phyloP scores from a whole-genome alignment of 2,888 invertebrate genomes.

The Phortica magna region DNA sequence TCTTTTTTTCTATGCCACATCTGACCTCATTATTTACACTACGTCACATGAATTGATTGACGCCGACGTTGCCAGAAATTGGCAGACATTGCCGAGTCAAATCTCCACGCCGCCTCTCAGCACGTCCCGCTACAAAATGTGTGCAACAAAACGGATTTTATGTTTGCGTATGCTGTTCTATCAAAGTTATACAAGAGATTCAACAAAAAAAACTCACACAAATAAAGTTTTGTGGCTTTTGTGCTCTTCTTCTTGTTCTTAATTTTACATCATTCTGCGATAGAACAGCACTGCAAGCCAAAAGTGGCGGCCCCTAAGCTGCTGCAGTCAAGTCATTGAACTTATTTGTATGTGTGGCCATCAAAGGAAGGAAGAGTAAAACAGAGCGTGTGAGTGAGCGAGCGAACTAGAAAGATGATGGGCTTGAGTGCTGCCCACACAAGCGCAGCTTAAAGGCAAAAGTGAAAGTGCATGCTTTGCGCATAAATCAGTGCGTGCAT shows the following conservation, averaged over 20 bases:
- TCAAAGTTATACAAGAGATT: neutral
- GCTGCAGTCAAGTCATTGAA: slow-evolving; percentile 4
- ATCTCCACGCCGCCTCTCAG: no score
- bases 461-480: slow-evolving; percentile 2
- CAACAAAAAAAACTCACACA: neutral
- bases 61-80: slow-evolving; percentile 27
- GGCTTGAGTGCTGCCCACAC: no score
- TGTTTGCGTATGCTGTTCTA: neutral
- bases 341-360: slow-evolving; percentile 3
- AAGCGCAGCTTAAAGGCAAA: neutral
- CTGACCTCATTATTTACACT: slow-evolving; percentile 51
- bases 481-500: no score
- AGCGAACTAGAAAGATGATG: neutral
- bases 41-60: slow-evolving; percentile 55
- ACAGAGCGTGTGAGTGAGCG: neutral
- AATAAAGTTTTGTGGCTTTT: neutral
- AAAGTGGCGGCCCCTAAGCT: neutral
- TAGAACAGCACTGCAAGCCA: neutral
- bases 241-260: neutral
- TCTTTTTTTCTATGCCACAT: neutral
- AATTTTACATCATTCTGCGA: no score
- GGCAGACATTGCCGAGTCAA: slow-evolving; percentile 19
- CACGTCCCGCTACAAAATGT: neutral
- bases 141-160: neutral
- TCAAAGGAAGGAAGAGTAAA: neutral